phyloP scores from a whole-genome alignment of 37 sponge, comb jelly and placozoan species.

The Beroe ovata region DNA sequence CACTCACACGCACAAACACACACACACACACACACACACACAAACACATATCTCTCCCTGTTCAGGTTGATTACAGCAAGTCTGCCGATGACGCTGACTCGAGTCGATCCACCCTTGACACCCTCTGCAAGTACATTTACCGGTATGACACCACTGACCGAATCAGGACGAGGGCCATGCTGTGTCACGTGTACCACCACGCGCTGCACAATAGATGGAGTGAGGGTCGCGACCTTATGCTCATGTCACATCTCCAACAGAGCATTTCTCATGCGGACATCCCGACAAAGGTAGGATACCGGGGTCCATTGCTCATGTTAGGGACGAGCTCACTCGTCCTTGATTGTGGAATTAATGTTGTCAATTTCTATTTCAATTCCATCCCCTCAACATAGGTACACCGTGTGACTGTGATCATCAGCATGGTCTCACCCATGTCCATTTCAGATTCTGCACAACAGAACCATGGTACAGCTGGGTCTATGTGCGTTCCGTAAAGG shows the following conservation, averaged over 20 bases:
- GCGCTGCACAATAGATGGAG: constrained; percentile 90
- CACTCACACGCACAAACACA: no score
- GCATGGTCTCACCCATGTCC: constrained; percentile 1
- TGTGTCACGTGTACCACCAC: constrained; percentile 94
- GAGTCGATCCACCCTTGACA: not conserved
- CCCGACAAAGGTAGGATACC: constrained; percentile 88
- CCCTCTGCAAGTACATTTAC: constrained; percentile 63
- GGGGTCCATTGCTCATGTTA: no score
- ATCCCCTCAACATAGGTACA: no score
- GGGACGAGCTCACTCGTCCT: no score
- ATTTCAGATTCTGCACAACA: constrained; percentile 90
- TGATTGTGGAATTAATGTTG: no score
- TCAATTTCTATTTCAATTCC: no score
- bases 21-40: no score
- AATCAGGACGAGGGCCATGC: constrained; percentile 84
- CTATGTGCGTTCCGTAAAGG: constrained; percentile 99
- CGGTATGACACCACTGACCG: constrained; percentile 67
- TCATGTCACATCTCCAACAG: constrained; percentile 98
- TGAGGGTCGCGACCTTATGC: constrained; percentile 89
- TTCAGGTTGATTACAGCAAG: constrained; percentile 68
- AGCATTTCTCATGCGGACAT: constrained; percentile 83
- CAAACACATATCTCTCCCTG: not conserved
- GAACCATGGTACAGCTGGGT: constrained; percentile 94
- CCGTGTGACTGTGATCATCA: no score
- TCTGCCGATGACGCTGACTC: not conserved